Evolutionary conservation across 2,113 vertebrate genomes (phyloP).

Genomic region (Daboia siamensis): DNA sequence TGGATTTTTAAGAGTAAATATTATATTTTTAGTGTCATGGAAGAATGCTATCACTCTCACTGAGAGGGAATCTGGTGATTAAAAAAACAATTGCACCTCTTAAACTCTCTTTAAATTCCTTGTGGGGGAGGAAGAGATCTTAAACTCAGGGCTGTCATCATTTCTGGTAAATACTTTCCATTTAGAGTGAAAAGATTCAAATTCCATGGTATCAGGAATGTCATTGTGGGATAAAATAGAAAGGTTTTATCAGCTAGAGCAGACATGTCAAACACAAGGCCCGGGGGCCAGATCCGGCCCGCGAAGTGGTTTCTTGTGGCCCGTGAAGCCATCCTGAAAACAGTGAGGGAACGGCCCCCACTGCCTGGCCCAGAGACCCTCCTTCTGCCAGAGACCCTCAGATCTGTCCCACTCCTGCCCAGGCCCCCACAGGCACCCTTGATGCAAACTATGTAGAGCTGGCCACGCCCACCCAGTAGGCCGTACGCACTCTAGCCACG

Average conservation of each 20-base stretch:
- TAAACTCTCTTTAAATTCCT: not conserved
- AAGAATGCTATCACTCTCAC: not conserved
- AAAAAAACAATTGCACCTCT: not conserved
- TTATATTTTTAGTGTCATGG: not conserved
- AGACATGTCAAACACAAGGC: too few relatives aligned
- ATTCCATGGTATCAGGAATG: not conserved
- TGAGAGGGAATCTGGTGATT: not conserved
- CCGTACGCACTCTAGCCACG: too few relatives aligned
- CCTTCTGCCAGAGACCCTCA: too few relatives aligned
- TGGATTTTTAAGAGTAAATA: not conserved
- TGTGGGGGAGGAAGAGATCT: not conserved
- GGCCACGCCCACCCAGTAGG: too few relatives aligned
- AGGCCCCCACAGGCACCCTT: too few relatives aligned
- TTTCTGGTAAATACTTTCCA: not conserved
- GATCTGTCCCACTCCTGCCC: too few relatives aligned
- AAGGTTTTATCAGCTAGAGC: not conserved
- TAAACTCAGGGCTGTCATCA: not conserved
- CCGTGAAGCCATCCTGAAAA: too few relatives aligned
- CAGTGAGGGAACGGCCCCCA: too few relatives aligned
- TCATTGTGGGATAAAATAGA: not conserved
- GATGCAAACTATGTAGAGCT: too few relatives aligned
- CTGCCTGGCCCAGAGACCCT: too few relatives aligned
- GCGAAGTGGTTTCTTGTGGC: too few relatives aligned
- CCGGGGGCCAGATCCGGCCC: too few relatives aligned
- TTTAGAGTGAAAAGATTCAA: not conserved